Evolutionary conservation across 1,140 invertebrate genomes (phyloP).

Genomic region (Plutomurus gul): DNA sequence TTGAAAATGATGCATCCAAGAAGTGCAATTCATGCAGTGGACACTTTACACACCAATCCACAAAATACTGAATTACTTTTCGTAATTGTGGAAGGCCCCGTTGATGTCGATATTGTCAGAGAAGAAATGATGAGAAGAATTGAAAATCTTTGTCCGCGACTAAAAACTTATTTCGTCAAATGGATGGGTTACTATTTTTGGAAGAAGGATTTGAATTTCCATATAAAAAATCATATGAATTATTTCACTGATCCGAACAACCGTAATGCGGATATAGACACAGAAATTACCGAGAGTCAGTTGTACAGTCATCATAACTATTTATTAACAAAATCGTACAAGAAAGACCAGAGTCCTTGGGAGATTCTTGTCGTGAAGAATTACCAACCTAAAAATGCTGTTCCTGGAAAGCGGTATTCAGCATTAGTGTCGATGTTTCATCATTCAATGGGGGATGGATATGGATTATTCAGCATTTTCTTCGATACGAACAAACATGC

Average conservation of each 20-base stretch:
- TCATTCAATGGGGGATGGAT: background rate
- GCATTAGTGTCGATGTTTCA: background rate
- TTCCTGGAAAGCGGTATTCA: background rate
- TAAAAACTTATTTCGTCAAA: background rate
- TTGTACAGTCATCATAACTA: background rate
- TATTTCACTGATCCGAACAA: background rate
- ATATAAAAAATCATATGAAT: background rate
- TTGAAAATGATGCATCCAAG: background rate
- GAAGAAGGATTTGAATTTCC: background rate
- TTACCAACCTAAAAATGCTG: background rate
- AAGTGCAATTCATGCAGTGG: background rate
- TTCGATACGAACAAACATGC: background rate
- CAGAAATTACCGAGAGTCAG: background rate
- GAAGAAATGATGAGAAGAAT: background rate
- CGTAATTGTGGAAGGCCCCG: background rate
- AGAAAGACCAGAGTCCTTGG: background rate
- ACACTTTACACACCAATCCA: background rate
- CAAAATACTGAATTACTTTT: background rate
- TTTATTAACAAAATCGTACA: background rate
- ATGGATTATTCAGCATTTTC: background rate
- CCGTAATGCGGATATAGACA: background rate
- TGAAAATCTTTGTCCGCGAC: background rate
- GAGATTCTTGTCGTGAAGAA: background rate
- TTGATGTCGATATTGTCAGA: background rate
- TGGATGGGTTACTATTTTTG: conserved; percentile 20